A percentile compares a stretch with the other conserved stretches of the same genome.
These are phyloP conservation scores for Thomomys bottae DNA, from an alignment of 2,113 vertebrate genomes.

Conservation along the genomic window DNA sequence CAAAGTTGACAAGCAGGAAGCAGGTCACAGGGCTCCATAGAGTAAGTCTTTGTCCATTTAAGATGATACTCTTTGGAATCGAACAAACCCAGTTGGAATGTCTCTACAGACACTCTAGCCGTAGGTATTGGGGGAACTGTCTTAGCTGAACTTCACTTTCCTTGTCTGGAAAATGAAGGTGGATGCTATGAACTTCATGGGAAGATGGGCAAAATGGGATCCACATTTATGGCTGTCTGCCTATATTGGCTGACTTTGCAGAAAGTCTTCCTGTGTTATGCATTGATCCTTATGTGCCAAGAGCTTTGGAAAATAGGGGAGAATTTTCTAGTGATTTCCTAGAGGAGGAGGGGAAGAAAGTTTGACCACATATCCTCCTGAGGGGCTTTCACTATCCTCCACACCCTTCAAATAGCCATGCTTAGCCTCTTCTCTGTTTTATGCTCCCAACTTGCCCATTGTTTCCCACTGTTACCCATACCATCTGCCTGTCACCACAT, in stretches of 20 bases:
- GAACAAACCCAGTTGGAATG: neutral
- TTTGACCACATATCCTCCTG: neutral
- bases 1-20: constrained; percentile 31
- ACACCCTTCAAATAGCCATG: too few relatives aligned
- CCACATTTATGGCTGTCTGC: neutral
- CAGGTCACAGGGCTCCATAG: neutral
- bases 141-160: neutral
- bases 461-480: too few relatives aligned
- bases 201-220: neutral
- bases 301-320: neutral
- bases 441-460: neutral
- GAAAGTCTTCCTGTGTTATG: neutral
- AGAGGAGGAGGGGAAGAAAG: neutral
- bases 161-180: neutral
- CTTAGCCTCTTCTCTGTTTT: neutral
- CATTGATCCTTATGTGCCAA: constrained; percentile 8
- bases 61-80: neutral
- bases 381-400: too few relatives aligned
- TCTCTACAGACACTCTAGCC: neutral
- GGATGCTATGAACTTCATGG: neutral
- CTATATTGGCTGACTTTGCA: neutral
- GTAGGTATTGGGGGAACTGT: neutral
- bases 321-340: constrained; percentile 55
- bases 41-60: neutral
- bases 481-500: too few relatives aligned